Percentiles rank a stretch among this genome's conserved stretches.
Evolutionary conservation across 1,140 invertebrate genomes (phyloP).

Genomic region (Aethina tumida): DNA sequence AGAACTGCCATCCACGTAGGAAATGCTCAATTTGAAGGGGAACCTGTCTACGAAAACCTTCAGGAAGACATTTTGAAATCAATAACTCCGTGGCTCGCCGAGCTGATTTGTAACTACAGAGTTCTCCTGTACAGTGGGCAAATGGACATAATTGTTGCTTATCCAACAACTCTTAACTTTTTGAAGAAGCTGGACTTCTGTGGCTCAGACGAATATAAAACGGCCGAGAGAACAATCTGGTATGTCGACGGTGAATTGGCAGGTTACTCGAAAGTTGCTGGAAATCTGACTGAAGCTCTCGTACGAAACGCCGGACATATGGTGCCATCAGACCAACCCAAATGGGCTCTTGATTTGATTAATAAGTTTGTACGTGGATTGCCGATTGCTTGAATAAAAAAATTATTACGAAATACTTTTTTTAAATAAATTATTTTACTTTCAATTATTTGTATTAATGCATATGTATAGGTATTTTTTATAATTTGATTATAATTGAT

Average conservation of each 20-base stretch:
- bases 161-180: conserved; percentile 64
- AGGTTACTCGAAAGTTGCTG: conserved; percentile 58
- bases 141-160: conserved; percentile 74
- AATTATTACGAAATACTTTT: background rate
- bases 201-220: conserved; percentile 49
- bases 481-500: too few relatives aligned
- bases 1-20: conserved; percentile 40
- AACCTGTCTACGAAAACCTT: conserved; percentile 53
- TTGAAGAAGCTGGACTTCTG: conserved; percentile 54
- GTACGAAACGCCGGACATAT: conserved; percentile 73
- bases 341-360: conserved; percentile 63
- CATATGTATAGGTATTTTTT: too few relatives aligned
- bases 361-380: conserved; percentile 63
- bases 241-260: conserved; percentile 53
- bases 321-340: conserved; percentile 67
- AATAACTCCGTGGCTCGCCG: conserved; percentile 60
- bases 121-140: conserved; percentile 72
- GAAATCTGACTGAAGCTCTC: conserved; percentile 61
- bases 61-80: conserved; percentile 73
- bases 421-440: too few relatives aligned
- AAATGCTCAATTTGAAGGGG: conserved; percentile 39
- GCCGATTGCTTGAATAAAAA: too few relatives aligned
- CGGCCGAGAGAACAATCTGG: conserved; percentile 52
- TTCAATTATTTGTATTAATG: too few relatives aligned
- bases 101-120: conserved; percentile 54